phyloP scores from a whole-genome alignment of 2,797 vertebrate genomes.

The Sylvia borin region DNA sequence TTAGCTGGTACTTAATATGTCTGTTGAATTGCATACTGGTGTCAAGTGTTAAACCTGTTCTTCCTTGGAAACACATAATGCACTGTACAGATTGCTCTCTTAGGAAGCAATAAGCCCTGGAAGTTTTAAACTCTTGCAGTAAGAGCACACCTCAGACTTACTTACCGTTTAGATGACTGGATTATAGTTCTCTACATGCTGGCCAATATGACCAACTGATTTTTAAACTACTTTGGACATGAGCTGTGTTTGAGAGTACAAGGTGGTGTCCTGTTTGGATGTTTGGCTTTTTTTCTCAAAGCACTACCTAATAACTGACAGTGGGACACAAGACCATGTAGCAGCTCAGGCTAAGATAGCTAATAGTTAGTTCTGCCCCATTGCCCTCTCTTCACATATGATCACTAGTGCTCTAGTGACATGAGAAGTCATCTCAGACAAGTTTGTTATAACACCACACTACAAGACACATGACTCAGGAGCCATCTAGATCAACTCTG shows the following conservation, averaged over 20 bases:
- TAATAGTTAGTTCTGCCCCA: not conserved
- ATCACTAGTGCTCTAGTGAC: not conserved
- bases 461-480: not conserved
- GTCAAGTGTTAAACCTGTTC: not conserved
- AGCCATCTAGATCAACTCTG: not conserved
- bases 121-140: not conserved
- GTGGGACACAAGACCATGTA: not conserved
- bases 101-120: not conserved
- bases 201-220: not conserved
- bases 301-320: not conserved
- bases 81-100: not conserved
- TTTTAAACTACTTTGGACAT: not conserved
- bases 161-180: not conserved
- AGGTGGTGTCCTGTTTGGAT: not conserved
- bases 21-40: not conserved
- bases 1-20: not conserved
- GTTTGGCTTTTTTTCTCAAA: not conserved
- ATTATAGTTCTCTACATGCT: not conserved
- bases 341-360: not conserved
- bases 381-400: not conserved
- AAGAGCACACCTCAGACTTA: not conserved
- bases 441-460: not conserved
- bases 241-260: not conserved
- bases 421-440: not conserved
- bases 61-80: not conserved